A percentile compares a stretch with the other conserved stretches of the same genome.
Evolutionary conservation across 2,797 vertebrate genomes (phyloP).

Genomic region (Brachymystax lenok): DNA sequence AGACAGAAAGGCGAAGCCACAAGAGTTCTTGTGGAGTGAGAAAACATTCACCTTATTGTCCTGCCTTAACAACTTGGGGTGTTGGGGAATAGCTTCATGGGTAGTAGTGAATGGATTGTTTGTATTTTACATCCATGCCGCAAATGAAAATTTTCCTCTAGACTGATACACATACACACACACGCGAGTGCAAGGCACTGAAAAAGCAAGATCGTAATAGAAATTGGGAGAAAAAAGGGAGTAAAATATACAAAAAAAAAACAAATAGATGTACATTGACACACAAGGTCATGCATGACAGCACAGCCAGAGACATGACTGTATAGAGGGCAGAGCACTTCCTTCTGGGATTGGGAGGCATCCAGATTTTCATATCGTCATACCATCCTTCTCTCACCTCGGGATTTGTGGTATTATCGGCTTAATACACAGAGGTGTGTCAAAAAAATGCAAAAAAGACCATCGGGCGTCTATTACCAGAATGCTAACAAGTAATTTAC

Average conservation of each 20-base stretch:
- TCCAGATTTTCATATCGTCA: no score
- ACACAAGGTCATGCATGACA: conserved; percentile 6
- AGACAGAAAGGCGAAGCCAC: conserved; percentile 7
- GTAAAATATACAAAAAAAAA: not conserved
- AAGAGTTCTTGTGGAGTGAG: conserved; percentile 36
- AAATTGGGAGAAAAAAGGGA: no score
- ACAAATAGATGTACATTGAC: conserved; percentile 6
- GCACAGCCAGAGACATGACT: not conserved
- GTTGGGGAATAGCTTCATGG: conserved; percentile 37
- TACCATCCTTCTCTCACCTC: no score
- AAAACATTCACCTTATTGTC: conserved; percentile 29
- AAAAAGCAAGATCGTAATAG: not conserved
- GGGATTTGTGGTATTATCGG: no score
- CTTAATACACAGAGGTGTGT: no score
- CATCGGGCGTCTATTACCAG: no score
- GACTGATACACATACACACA: not conserved
- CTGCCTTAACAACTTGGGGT: conserved; percentile 20
- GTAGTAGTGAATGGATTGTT: conserved; percentile 38
- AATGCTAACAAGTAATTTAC: no score
- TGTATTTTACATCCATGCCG: conserved; percentile 24
- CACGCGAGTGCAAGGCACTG: not conserved
- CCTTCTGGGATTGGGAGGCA: not conserved
- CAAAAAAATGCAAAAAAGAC: no score
- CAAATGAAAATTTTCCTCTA: not conserved
- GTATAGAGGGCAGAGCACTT: not conserved